phyloP scores from a whole-genome alignment of 2,888 invertebrate species.

The Flexamia atlantica region DNA sequence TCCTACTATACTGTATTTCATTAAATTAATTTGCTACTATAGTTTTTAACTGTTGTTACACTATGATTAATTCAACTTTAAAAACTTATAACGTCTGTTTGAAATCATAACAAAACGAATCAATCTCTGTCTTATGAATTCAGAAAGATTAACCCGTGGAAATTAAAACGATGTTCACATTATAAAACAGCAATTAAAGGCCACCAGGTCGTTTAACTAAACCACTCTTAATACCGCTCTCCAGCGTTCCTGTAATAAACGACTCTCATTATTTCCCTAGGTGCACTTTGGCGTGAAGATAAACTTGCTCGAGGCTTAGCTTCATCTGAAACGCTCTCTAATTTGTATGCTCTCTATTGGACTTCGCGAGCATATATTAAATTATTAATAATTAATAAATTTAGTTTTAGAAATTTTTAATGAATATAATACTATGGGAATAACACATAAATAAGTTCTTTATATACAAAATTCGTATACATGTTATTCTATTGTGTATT shows the following conservation, averaged over 20 bases:
- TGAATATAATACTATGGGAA: too few relatives aligned
- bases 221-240: slow-evolving; percentile 35
- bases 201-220: slow-evolving; percentile 25
- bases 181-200: slow-evolving; percentile 27
- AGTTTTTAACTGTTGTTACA: too few relatives aligned
- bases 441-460: too few relatives aligned
- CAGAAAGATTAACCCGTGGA: neutral
- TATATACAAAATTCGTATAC: too few relatives aligned
- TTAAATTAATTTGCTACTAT: too few relatives aligned
- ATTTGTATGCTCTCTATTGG: neutral
- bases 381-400: too few relatives aligned
- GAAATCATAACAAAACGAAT: too few relatives aligned
- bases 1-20: too few relatives aligned
- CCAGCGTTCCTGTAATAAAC: slow-evolving; percentile 32
- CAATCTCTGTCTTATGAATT: neutral
- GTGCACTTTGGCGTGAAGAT: slow-evolving; percentile 37
- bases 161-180: slow-evolving; percentile 11
- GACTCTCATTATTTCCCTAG: slow-evolving; percentile 37
- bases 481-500: too few relatives aligned
- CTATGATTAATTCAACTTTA: too few relatives aligned
- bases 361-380: neutral
- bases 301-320: neutral
- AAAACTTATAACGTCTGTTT: too few relatives aligned
- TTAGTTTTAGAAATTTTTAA: too few relatives aligned
- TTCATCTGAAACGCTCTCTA: slow-evolving; percentile 1